A percentile compares a stretch with the other conserved stretches of the same genome.
Conservation (phyloP, 1,140 invertebrate species). For the Hormaphis cornu region DNA sequence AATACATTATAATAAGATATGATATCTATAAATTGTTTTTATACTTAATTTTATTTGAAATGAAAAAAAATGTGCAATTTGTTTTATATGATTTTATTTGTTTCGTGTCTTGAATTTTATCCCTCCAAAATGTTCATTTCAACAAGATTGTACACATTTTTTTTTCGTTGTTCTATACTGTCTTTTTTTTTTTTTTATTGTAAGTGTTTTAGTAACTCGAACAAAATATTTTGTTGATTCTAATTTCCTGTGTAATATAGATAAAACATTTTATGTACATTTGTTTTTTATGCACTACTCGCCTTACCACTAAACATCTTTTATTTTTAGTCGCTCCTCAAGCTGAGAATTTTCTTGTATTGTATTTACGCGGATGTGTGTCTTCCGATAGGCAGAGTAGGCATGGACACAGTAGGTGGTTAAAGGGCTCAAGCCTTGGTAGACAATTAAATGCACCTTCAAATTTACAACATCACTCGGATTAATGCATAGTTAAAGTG, state of each 20-base stretch:
- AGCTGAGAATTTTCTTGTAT: too few species aligned
- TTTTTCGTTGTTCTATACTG: slow-evolving; percentile 23
- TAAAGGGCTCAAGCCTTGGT: too few species aligned
- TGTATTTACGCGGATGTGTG: too few species aligned
- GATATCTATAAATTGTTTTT: slow-evolving; percentile 31
- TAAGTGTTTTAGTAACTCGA: slow-evolving; percentile 26
- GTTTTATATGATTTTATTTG: slow-evolving; percentile 32
- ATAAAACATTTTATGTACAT: slow-evolving; percentile 25
- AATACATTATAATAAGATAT: slow-evolving; percentile 24
- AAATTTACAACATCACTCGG: too few species aligned
- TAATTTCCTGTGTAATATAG: slow-evolving; percentile 32
- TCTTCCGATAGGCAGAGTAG: too few species aligned
- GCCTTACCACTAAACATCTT: too few species aligned
- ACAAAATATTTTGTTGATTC: slow-evolving; percentile 30
- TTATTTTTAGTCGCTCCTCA: too few species aligned
- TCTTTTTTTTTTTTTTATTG: slow-evolving; percentile 27
- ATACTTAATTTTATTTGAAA: slow-evolving; percentile 32
- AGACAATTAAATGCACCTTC: too few species aligned
- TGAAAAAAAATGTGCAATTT: slow-evolving; percentile 29
- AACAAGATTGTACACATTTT: slow-evolving; percentile 23
- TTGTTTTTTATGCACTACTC: background rate
- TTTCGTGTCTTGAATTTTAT: slow-evolving; percentile 30
- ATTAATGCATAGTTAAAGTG: too few species aligned
- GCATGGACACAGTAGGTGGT: too few species aligned
- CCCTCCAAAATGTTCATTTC: slow-evolving; percentile 28